Conservation (phyloP, 2,113 vertebrate species). For the Cranoglanis bouderius region DNA sequence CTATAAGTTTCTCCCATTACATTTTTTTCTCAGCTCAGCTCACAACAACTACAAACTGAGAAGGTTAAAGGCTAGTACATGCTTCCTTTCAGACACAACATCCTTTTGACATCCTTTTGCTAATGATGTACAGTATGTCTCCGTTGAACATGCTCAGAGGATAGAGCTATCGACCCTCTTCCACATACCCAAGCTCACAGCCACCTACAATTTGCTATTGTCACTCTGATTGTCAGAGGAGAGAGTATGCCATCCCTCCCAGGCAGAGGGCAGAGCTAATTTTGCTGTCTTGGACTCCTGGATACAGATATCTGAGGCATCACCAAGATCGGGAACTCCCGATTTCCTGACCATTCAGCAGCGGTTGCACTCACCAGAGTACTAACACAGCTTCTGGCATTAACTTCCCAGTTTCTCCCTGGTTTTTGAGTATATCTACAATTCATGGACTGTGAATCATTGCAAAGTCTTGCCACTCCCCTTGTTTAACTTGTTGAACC, state of each 20-base stretch:
- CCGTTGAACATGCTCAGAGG: neutral
- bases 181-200: no score
- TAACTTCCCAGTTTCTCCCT: neutral
- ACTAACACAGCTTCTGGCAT: neutral
- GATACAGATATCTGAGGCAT: neutral
- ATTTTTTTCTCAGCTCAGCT: neutral
- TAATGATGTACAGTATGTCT: neutral
- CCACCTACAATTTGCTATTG: no score
- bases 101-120: neutral
- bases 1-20: neutral
- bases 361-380: neutral
- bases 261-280: no score
- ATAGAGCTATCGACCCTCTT: no score
- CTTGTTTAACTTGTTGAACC: neutral
- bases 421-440: neutral
- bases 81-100: neutral
- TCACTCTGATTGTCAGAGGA: neutral
- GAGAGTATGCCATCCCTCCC: neutral
- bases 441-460: neutral
- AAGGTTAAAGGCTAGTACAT: neutral
- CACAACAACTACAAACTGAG: neutral
- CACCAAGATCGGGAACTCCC: neutral
- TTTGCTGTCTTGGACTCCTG: neutral
- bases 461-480: neutral
- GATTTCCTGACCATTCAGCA: neutral